Percentiles rank a stretch among this genome's conserved stretches.
Conservation (phyloP, 2,888 invertebrate genomes). For the Leucoma salicis region DNA sequence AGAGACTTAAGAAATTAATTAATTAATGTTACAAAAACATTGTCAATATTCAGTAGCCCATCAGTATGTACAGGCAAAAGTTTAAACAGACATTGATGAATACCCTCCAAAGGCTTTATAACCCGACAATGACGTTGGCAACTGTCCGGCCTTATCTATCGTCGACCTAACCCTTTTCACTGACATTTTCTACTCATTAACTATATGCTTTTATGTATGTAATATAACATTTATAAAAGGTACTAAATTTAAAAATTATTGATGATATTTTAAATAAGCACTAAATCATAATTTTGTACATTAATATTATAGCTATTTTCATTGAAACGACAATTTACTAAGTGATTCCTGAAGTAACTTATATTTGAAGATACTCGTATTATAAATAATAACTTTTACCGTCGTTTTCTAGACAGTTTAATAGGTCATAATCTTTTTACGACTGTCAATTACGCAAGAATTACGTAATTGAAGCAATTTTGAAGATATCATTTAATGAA, state of each 20-base stretch:
- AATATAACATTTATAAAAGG: too few relatives aligned
- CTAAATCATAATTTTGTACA: too few relatives aligned
- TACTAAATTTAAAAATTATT: too few relatives aligned
- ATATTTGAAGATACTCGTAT: slow-evolving; percentile 20
- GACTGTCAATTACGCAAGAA: slow-evolving; percentile 38
- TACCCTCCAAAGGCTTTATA: slow-evolving; percentile 60
- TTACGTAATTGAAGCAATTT: slow-evolving; percentile 38
- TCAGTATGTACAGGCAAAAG: too few relatives aligned
- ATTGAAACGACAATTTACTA: slow-evolving; percentile 7
- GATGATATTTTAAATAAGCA: too few relatives aligned
- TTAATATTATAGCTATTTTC: too few relatives aligned
- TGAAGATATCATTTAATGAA: slow-evolving; percentile 28
- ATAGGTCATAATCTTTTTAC: slow-evolving; percentile 50
- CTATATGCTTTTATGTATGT: neutral
- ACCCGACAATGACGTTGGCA: slow-evolving; percentile 68
- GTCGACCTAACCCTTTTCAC: slow-evolving; percentile 75
- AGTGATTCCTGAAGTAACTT: slow-evolving; percentile 16
- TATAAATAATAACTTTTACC: too few relatives aligned
- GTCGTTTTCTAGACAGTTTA: slow-evolving; percentile 42
- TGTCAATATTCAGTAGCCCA: too few relatives aligned
- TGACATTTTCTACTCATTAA: slow-evolving; percentile 39
- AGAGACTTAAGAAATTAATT: too few relatives aligned
- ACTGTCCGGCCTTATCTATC: slow-evolving; percentile 70
- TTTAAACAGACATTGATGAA: too few relatives aligned
- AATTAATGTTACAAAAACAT: too few relatives aligned